Evolutionary conservation across 2,888 invertebrate genomes (phyloP).

Genomic region (Siphlonurus alternatus): DNA sequence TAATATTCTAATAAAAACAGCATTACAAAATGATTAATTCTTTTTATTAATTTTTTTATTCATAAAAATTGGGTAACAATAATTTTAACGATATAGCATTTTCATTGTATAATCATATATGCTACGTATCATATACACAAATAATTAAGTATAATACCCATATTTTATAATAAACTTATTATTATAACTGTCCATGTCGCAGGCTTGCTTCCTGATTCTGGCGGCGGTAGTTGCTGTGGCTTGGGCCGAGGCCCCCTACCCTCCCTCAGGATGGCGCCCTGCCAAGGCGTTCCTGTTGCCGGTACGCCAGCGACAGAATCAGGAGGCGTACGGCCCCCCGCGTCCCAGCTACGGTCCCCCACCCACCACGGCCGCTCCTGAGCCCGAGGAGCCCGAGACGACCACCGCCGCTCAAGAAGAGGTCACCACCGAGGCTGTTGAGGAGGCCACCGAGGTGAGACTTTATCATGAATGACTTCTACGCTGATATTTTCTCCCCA

Average conservation of each 20-base stretch:
- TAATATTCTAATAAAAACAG: too few relatives aligned
- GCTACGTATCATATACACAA: too few relatives aligned
- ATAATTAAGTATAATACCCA: too few relatives aligned
- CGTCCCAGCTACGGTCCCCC: neutral
- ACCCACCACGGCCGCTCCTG: neutral
- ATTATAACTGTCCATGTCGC: too few relatives aligned
- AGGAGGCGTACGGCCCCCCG: neutral
- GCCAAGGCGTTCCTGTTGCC: slow-evolving; percentile 5
- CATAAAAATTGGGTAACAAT: too few relatives aligned
- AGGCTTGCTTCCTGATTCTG: neutral
- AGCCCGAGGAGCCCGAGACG: neutral
- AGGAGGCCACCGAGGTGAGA: neutral
- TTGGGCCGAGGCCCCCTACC: slow-evolving; percentile 1
- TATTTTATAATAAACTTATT: too few relatives aligned
- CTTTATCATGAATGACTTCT: too few relatives aligned
- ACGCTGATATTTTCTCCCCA: too few relatives aligned
- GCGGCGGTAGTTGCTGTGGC: neutral
- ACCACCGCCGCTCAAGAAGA: neutral
- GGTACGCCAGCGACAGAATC: neutral
- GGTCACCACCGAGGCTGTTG: neutral
- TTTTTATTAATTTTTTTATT: too few relatives aligned
- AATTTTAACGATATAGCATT: too few relatives aligned
- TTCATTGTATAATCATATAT: too few relatives aligned
- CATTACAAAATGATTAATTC: too few relatives aligned
- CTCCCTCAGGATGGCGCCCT: slow-evolving; percentile 7